These are phyloP conservation scores for Hippopotamyrus pictus DNA, from an alignment of 2,797 vertebrate species.

Conservation along the genomic window DNA sequence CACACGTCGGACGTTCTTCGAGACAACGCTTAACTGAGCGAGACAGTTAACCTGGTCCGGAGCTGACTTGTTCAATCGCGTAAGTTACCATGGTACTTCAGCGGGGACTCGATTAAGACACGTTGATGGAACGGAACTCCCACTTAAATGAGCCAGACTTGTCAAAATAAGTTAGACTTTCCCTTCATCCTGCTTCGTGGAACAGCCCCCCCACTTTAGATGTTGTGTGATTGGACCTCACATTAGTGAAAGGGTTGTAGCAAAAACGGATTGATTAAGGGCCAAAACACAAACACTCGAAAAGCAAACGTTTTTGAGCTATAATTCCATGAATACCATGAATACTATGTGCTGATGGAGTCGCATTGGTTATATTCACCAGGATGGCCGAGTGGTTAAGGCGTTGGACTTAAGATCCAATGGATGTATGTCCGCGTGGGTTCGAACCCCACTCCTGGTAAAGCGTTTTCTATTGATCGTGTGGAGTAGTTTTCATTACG, in stretches of 20 bases:
- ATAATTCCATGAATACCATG: neutral
- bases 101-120: neutral
- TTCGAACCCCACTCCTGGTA: constrained; percentile 80
- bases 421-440: constrained; percentile 77
- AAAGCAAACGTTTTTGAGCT: neutral
- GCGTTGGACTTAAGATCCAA: constrained; percentile 83
- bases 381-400: constrained; percentile 83
- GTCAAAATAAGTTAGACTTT: neutral
- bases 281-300: neutral
- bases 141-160: neutral
- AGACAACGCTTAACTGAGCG: neutral
- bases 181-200: neutral
- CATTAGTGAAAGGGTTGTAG: neutral
- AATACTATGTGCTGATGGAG: neutral
- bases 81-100: neutral
- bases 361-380: constrained; percentile 38
- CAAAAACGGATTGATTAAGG: neutral
- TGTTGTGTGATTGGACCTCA: neutral
- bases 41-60: neutral
- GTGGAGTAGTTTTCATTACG: neutral
- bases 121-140: neutral
- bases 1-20: neutral
- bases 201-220: neutral
- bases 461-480: neutral
- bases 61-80: neutral